phyloP scores from a whole-genome alignment of 2,888 invertebrate species.

The Heliconius ethilla region DNA sequence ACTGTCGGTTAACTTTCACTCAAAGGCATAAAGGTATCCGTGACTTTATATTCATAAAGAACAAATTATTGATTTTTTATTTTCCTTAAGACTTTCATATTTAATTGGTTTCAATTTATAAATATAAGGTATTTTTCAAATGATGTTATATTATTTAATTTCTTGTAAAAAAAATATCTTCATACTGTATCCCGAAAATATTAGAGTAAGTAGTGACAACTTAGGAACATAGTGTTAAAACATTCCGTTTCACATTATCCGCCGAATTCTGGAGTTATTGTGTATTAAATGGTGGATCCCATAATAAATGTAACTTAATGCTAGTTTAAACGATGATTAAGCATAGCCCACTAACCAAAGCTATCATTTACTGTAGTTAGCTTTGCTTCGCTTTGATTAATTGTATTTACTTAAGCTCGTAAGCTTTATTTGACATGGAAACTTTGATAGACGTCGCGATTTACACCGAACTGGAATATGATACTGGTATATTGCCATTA shows the following conservation, averaged over 20 bases:
- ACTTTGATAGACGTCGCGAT: not conserved
- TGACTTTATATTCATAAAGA: not conserved
- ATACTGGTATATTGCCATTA: not conserved
- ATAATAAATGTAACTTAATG: not conserved
- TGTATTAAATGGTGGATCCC: not conserved
- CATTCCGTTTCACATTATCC: too few species aligned
- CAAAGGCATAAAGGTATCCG: conserved; percentile 3
- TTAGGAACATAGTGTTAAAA: too few species aligned
- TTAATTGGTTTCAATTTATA: not conserved
- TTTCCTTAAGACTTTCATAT: not conserved
- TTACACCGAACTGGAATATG: not conserved
- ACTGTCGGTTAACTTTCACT: not conserved
- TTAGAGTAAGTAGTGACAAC: too few species aligned
- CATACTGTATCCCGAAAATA: too few species aligned
- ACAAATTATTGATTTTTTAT: not conserved
- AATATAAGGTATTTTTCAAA: not conserved
- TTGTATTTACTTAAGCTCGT: not conserved
- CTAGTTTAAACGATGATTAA: not conserved
- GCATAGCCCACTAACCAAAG: not conserved
- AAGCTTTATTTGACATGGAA: not conserved
- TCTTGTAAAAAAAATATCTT: too few species aligned
- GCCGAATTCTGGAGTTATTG: not conserved
- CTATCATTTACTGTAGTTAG: not conserved
- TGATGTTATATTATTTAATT: too few species aligned
- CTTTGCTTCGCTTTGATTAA: not conserved